A percentile compares a stretch with the other conserved stretches of the same genome.
phyloP scores from a whole-genome alignment of 2,797 vertebrate genomes.

The Phalanger gymnotis region DNA sequence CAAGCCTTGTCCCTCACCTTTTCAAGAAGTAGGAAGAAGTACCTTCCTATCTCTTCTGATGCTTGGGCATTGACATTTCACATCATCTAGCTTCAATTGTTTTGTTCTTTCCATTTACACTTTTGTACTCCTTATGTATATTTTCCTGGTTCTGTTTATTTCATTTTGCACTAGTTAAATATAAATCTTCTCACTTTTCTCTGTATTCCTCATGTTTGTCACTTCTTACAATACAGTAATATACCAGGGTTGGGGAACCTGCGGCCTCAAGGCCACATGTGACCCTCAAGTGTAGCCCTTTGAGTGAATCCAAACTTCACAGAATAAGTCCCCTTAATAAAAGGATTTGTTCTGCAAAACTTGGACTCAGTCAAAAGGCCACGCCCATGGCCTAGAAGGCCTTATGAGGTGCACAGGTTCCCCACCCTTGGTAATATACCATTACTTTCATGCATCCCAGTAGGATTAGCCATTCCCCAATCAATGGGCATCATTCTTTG shows the following conservation, averaged over 20 bases:
- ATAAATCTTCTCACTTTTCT: neutral
- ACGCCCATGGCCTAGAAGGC: no score
- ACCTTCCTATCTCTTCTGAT: neutral
- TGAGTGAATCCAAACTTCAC: no score
- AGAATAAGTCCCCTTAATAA: no score
- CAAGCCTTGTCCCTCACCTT: neutral
- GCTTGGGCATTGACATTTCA: neutral
- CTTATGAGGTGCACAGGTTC: no score
- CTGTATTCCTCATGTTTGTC: neutral
- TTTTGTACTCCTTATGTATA: neutral
- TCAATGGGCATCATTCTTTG: neutral
- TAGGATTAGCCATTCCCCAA: neutral
- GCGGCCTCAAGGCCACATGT: no score
- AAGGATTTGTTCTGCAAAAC: no score
- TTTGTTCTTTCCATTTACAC: neutral
- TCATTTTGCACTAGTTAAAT: neutral
- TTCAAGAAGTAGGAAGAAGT: neutral
- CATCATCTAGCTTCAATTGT: neutral
- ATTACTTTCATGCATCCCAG: neutral
- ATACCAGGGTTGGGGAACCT: neutral
- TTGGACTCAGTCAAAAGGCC: no score
- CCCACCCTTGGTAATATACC: neutral
- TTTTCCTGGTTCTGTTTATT: neutral
- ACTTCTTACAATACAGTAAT: neutral
- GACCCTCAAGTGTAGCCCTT: no score